phyloP scores from a whole-genome alignment of 2,113 vertebrate genomes.

The Origma solitaria region DNA sequence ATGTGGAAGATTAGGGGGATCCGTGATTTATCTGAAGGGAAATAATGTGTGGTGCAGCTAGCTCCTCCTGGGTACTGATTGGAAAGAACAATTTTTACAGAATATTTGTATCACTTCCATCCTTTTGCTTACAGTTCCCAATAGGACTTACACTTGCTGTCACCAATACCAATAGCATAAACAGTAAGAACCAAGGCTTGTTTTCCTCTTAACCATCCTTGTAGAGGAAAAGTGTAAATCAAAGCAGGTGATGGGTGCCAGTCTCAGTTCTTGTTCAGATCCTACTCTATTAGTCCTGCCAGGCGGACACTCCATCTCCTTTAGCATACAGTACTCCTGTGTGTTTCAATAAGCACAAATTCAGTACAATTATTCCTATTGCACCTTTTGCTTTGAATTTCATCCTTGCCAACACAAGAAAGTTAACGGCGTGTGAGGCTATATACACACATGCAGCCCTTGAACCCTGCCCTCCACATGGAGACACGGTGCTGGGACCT shows the following conservation, averaged over 20 bases:
- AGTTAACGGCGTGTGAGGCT: rapidly evolving
- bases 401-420: background rate
- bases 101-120: background rate
- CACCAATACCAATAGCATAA: background rate
- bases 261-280: background rate
- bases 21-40: background rate
- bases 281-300: background rate
- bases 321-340: background rate
- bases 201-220: background rate
- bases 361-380: background rate
- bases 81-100: background rate
- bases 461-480: background rate
- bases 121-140: background rate
- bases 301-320: background rate
- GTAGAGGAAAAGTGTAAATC: background rate
- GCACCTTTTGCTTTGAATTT: background rate
- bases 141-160: background rate
- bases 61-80: background rate
- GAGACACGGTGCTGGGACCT: rapidly evolving
- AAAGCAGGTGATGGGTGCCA: background rate
- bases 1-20: background rate
- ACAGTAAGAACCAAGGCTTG: background rate
- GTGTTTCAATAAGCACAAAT: background rate
- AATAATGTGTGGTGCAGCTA: background rate
- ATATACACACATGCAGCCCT: rapidly evolving